phyloP scores from a whole-genome alignment of 2,888 invertebrate species.

The Selenia dentaria region DNA sequence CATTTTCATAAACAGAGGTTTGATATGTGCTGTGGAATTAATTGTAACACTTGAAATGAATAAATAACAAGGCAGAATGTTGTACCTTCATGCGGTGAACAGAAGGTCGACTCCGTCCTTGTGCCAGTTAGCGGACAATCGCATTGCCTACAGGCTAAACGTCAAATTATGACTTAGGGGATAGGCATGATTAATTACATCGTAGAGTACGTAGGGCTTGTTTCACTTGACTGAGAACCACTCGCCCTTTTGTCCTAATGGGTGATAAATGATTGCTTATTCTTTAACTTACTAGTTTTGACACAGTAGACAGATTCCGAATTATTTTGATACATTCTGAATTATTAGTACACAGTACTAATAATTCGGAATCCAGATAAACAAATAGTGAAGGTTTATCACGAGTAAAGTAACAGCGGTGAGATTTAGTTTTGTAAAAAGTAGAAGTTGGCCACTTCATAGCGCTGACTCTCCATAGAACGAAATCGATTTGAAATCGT shows the following conservation, averaged over 20 bases:
- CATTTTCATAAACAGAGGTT: constrained; percentile 16
- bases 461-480: no score
- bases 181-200: constrained; percentile 26
- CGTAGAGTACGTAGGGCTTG: constrained; percentile 9
- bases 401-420: no score
- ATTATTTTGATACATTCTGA: no score
- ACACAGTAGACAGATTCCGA: no score
- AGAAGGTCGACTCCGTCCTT: constrained; percentile 62
- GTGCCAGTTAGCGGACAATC: constrained; percentile 68
- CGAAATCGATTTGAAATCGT: no score
- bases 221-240: constrained; percentile 4
- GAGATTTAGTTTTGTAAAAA: no score
- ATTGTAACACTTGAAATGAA: constrained; percentile 24
- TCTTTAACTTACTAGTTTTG: no score
- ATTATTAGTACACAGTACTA: no score
- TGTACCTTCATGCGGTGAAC: constrained; percentile 51
- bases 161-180: constrained; percentile 56
- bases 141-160: constrained; percentile 52
- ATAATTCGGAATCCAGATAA: no score
- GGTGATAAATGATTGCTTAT: no score
- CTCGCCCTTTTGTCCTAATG: neutral
- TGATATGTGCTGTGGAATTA: constrained; percentile 11
- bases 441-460: no score
- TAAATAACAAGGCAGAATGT: constrained; percentile 46
- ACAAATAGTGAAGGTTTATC: no score